Evolutionary conservation across 2,113 vertebrate genomes (phyloP).

Genomic region (Corythaeola cristata): DNA sequence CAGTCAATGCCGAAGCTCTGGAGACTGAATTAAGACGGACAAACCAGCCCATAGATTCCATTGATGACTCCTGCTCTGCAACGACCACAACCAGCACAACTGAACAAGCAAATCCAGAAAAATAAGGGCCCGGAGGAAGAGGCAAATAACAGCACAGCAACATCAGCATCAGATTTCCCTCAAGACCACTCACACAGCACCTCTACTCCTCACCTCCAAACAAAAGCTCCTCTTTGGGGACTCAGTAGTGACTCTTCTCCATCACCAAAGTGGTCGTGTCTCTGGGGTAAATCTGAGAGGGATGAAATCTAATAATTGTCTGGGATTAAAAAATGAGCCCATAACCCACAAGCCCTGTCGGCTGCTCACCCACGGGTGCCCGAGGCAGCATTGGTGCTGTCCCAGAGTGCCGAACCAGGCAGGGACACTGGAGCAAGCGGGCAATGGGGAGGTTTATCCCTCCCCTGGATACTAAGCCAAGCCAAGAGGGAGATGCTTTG

Average conservation of each 20-base stretch:
- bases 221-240: neutral
- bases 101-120: neutral
- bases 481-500: neutral
- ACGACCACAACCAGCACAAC: neutral
- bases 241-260: neutral
- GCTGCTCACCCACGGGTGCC: neutral
- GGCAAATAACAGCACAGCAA: neutral
- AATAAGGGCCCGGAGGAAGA: neutral
- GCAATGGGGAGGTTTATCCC: neutral
- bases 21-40: neutral
- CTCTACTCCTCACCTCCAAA: neutral
- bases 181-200: neutral
- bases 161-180: neutral
- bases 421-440: fast-evolving
- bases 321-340: neutral
- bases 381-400: neutral
- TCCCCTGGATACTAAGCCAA: neutral
- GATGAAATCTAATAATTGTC: neutral
- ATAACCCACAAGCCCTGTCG: neutral
- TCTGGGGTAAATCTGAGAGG: neutral
- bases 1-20: neutral
- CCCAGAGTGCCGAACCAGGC: fast-evolving
- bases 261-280: neutral
- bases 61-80: neutral
- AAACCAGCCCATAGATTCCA: neutral